These are phyloP conservation scores for Archivesica marissinica DNA, from an alignment of 1,140 invertebrate genomes.

Conservation along the genomic window DNA sequence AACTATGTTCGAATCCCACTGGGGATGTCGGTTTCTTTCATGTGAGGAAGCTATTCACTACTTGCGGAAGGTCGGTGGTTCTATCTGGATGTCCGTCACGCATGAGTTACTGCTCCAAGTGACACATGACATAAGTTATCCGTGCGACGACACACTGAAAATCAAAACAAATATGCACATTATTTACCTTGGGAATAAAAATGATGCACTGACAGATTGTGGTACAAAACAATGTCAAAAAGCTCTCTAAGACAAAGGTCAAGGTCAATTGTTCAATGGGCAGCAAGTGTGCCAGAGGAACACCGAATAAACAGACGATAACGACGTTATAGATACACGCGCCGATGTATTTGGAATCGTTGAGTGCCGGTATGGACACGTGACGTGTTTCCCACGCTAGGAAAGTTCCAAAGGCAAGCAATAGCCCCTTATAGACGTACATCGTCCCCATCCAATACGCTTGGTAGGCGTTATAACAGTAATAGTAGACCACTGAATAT, in stretches of 20 bases:
- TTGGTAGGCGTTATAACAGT: conserved; percentile 51
- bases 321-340: conserved; percentile 99
- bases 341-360: conserved; percentile 79
- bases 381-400: conserved; percentile 73
- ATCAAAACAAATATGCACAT: no score
- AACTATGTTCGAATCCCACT: no score
- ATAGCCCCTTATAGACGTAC: conserved; percentile 65
- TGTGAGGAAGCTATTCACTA: no score
- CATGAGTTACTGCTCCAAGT: no score
- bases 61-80: no score
- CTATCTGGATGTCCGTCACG: no score
- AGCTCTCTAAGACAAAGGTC: conserved; percentile 56
- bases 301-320: conserved; percentile 97
- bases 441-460: conserved; percentile 60
- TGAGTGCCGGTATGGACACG: conserved; percentile 65
- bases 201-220: conserved; percentile 67
- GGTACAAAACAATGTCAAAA: conserved; percentile 62
- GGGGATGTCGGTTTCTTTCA: no score
- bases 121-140: no score
- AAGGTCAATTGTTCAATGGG: conserved; percentile 82
- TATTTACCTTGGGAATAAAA: conserved; percentile 72
- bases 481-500: background rate
- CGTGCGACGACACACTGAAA: no score
- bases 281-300: conserved; percentile 92
- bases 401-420: conserved; percentile 72